Percentiles rank a stretch among this genome's conserved stretches.
Conservation (phyloP, 2,113 vertebrate species). For the Pollimyrus isidori region DNA sequence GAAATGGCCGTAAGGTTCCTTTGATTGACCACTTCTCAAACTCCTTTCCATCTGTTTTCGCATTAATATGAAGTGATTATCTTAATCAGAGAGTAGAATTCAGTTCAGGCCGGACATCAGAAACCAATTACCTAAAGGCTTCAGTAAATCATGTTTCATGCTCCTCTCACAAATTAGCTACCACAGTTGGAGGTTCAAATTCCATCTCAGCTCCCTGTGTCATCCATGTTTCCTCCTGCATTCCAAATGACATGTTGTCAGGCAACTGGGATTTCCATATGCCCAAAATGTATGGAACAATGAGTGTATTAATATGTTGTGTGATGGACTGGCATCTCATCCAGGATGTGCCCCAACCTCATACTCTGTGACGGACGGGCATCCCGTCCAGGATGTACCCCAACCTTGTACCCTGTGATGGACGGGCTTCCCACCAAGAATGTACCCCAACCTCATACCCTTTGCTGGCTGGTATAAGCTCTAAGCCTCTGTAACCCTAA, state of each 20-base stretch:
- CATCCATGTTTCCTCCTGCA: background rate
- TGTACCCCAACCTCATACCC: background rate
- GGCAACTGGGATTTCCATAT: background rate
- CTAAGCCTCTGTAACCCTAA: background rate
- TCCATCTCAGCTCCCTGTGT: background rate
- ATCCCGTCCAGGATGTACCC: too few species aligned
- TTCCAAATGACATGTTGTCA: background rate
- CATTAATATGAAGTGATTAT: slow-evolving; percentile 2
- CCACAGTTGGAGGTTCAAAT: background rate
- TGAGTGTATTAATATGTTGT: background rate
- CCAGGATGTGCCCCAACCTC: background rate
- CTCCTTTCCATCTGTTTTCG: background rate
- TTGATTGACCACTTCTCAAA: background rate
- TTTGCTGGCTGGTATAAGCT: background rate
- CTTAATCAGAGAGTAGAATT: slow-evolving; percentile 4
- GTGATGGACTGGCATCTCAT: background rate
- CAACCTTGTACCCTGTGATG: background rate
- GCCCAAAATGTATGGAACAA: background rate
- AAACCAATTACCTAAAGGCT: background rate
- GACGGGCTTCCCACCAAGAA: too few species aligned
- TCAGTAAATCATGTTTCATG: background rate
- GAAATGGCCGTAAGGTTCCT: background rate
- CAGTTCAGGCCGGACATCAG: background rate
- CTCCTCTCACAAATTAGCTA: background rate
- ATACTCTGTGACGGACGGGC: too few species aligned